Base-by-base conservation (phyloP, 2,888 invertebrate genomes). In the Hirtodrosophila trivittata region DNA sequence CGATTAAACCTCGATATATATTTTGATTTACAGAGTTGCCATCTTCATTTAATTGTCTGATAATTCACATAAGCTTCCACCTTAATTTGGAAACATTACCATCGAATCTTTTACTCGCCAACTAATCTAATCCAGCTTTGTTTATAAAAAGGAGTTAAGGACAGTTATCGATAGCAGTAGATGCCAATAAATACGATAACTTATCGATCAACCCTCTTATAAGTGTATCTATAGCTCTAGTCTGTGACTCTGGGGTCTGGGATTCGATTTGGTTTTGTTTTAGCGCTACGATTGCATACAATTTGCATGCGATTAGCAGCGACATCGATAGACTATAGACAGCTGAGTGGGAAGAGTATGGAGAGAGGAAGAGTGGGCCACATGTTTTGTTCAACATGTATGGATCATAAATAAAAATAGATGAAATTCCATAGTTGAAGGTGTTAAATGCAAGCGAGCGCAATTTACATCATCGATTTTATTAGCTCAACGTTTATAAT, bases 401-500 rank as follows among this genome's bases (percentile, higher is more conserved):
- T 64, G 64, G 75, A 75, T 60, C 71, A 74, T 64, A 74, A 71
- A 71, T 69, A 71, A 57, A 82, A 82, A 82, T 82, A 85, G 83
- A 82, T 82, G 77, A 77, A 82, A 82, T 82, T 85, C 85, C 82
- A 75, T 38, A 62, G 70, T 43, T 16, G 58, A 82, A 82, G 85
- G 82, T 82, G 82, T 82, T 82, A 82, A 82, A 80, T 77, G 85
- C 80, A 84, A 87, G 77, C 87, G 77, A 77, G 73, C 70, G 64
- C 66, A 63, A 83, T 88, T 89, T 87, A 87, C 88, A 89, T 88
- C 89, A 88, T 88, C 89, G 88, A 77, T 88, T 88, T 87, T 87
- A 87, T 87, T 88, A 88, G 86, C 82, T 38, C 58, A 68, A 58
- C 82, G 75, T 72, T 82, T 82, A 85, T 82, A 85, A 82, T 82